A percentile compares a stretch with the other conserved stretches of the same genome.
Evolutionary conservation across 2,113 vertebrate species (phyloP).

Genomic region (Ameiurus melas): DNA sequence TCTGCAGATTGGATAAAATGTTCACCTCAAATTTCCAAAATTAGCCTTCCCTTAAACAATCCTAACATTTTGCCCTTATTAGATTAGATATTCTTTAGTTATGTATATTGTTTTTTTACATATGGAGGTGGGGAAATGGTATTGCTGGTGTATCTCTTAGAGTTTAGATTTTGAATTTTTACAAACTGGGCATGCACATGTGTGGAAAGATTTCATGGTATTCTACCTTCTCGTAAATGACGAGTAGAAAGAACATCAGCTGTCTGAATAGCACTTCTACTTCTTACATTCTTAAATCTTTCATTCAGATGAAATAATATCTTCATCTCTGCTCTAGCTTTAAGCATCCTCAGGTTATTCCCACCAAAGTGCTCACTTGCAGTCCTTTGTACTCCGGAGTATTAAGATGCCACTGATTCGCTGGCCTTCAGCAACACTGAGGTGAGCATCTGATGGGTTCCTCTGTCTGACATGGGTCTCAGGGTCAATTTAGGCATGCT

Average conservation of each 20-base stretch:
- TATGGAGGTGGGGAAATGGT: no score
- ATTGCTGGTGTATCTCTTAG: no score
- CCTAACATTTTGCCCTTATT: neutral
- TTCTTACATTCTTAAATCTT: neutral
- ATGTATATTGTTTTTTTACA: neutral
- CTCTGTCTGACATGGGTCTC: conserved; percentile 12
- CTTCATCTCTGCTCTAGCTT: conserved; percentile 12
- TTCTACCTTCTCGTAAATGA: neutral
- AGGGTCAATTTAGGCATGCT: conserved; percentile 29
- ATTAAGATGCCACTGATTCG: conserved; percentile 62
- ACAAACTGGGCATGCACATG: neutral
- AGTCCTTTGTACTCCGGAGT: conserved; percentile 57
- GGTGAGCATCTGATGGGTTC: conserved; percentile 46
- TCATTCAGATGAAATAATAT: neutral
- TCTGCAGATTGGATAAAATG: neutral
- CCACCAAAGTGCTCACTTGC: conserved; percentile 38
- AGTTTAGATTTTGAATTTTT: neutral
- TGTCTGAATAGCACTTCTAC: neutral
- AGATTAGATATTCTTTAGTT: neutral
- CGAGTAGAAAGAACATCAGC: neutral
- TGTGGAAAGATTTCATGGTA: neutral
- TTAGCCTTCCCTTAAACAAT: neutral
- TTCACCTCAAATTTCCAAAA: neutral
- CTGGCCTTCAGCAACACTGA: conserved; percentile 56
- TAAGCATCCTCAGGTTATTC: conserved; percentile 11